Percentiles rank a stretch among this genome's conserved stretches.
Evolutionary conservation across 1,140 invertebrate species (phyloP).

Genomic region (Oreohelix idahoensis): DNA sequence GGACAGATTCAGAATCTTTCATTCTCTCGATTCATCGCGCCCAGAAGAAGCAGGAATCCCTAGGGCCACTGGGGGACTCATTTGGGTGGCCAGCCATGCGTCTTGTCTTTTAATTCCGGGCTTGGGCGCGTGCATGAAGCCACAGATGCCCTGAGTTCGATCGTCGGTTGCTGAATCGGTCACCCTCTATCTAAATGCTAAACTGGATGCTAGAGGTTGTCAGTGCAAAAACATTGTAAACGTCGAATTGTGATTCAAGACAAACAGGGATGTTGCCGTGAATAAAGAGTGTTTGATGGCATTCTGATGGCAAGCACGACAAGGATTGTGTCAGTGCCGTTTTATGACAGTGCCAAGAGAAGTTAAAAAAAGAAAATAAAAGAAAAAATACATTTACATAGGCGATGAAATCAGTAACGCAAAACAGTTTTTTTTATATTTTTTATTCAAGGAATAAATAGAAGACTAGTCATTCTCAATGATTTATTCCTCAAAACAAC

Average conservation of each 20-base stretch:
- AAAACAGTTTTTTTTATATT: no score
- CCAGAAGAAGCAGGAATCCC: conserved; percentile 9
- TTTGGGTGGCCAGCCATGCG: conserved; percentile 26
- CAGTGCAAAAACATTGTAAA: conserved; percentile 4
- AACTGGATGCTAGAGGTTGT: neutral
- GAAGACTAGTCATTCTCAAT: no score
- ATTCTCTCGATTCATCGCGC: conserved; percentile 12
- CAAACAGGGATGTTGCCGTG: neutral
- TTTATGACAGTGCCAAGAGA: no score
- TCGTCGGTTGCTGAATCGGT: conserved; percentile 3
- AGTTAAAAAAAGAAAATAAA: no score
- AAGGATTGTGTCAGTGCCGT: no score
- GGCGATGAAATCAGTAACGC: no score
- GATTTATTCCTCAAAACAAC: no score
- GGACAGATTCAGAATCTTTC: neutral
- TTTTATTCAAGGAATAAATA: no score
- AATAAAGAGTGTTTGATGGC: neutral
- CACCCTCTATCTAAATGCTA: conserved; percentile 30
- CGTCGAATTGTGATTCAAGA: neutral
- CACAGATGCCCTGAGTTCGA: conserved; percentile 24
- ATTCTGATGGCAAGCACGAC: no score
- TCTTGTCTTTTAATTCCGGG: conserved; percentile 26
- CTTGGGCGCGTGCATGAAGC: neutral
- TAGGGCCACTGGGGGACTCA: conserved; percentile 21
- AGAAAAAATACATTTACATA: no score